A percentile compares a stretch with the other conserved stretches of the same genome.
phyloP scores from a whole-genome alignment of 35 echinoderm and acorn worm species.

The Amphiura filiformis region DNA sequence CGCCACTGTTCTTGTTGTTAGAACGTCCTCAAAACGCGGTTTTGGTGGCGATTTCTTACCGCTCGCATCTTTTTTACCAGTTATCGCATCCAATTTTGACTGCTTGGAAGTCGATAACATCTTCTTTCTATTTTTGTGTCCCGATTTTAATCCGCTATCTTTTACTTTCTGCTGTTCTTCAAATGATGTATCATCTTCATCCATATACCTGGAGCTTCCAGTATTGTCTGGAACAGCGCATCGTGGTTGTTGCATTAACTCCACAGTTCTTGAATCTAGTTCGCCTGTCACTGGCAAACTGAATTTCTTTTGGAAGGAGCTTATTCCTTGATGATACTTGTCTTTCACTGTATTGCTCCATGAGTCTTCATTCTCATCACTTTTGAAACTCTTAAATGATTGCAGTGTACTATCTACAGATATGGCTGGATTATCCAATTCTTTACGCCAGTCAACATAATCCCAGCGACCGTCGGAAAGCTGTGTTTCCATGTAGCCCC shows the following conservation, averaged over 20 bases:
- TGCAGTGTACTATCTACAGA: background rate
- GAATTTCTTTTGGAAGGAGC: constrained; percentile 61
- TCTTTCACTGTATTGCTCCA: background rate
- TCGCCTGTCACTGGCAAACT: constrained; percentile 73
- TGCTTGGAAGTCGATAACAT: background rate
- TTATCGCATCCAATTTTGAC: background rate
- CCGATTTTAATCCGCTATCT: background rate
- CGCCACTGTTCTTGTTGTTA: background rate
- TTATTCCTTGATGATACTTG: constrained; percentile 42
- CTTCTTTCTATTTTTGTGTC: background rate
- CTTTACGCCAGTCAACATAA: constrained; percentile 26
- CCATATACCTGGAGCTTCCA: background rate
- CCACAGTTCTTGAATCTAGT: constrained; percentile 62
- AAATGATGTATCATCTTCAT: background rate
- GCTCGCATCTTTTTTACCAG: background rate
- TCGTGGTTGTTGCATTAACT: constrained; percentile 67
- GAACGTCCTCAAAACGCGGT: background rate
- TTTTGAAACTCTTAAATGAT: background rate
- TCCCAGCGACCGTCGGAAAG: constrained; percentile 24
- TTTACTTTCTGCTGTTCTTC: background rate
- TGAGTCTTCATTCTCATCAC: background rate
- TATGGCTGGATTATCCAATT: background rate
- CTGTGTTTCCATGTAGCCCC: constrained; percentile 69
- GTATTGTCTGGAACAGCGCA: constrained; percentile 81
- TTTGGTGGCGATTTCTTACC: background rate